phyloP scores from a whole-genome alignment of 2,888 invertebrate genomes.

The Noctua janthina region DNA sequence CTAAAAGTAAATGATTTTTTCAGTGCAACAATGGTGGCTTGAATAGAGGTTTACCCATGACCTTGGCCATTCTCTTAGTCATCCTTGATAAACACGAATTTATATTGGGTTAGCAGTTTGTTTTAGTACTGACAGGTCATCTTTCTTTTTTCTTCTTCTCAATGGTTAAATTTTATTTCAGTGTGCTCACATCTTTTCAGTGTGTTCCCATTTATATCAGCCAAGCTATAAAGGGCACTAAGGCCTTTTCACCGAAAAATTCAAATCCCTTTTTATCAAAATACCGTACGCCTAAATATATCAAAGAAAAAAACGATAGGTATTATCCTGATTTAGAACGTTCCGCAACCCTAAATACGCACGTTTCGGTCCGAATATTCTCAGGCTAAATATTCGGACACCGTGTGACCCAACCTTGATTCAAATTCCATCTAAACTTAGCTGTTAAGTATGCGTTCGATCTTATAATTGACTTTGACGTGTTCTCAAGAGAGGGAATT shows the following conservation, averaged over 20 bases:
- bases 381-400: slow-evolving; percentile 45
- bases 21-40: neutral
- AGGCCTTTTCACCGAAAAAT: neutral
- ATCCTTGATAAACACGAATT: neutral
- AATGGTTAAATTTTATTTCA: neutral
- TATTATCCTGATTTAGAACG: slow-evolving; percentile 26
- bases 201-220: neutral
- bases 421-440: slow-evolving; percentile 63
- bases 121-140: neutral
- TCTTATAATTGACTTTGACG: slow-evolving; percentile 62
- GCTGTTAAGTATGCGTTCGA: slow-evolving; percentile 54
- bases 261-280: slow-evolving; percentile 7
- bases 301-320: slow-evolving; percentile 26
- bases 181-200: neutral
- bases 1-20: neutral
- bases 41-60: neutral
- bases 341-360: slow-evolving; percentile 53
- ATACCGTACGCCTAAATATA: slow-evolving; percentile 25
- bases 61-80: neutral
- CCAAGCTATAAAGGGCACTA: neutral
- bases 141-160: neutral
- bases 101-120: neutral
- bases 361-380: slow-evolving; percentile 47
- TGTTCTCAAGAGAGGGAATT: slow-evolving; percentile 47
- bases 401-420: slow-evolving; percentile 57